Percentiles rank a stretch among this genome's conserved stretches.
Evolutionary conservation across 2,888 invertebrate species (phyloP).

Genomic region (Pteria penguin): DNA sequence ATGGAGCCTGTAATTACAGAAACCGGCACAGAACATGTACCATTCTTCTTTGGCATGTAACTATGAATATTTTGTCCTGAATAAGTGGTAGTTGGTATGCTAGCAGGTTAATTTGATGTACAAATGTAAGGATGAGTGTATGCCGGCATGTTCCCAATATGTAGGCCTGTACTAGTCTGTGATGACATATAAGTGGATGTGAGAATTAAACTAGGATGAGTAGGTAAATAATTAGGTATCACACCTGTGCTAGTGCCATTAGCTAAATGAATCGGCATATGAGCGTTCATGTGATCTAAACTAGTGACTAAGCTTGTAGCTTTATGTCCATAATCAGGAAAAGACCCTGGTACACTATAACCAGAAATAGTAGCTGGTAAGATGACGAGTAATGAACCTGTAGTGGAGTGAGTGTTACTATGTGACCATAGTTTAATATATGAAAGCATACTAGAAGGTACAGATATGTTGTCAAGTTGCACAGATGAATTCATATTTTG

Average conservation of each 20-base stretch:
- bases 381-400: background rate
- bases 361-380: background rate
- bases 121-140: background rate
- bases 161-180: background rate
- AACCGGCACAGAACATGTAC: background rate
- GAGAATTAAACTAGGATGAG: no score
- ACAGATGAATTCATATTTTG: background rate
- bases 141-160: background rate
- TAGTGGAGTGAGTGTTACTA: background rate
- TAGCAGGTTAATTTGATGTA: background rate
- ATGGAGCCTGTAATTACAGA: background rate
- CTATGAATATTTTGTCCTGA: background rate
- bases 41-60: background rate
- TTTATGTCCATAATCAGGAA: slow-evolving; percentile 4
- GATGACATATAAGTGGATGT: no score
- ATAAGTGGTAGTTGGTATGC: no score
- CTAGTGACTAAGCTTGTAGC: no score
- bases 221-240: background rate
- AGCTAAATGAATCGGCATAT: background rate
- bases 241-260: background rate
- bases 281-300: background rate
- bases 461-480: background rate
- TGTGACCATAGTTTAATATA: background rate
- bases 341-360: background rate
- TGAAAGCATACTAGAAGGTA: background rate